Conservation (phyloP, 2,888 invertebrate genomes). For the Mermis nigrescens region DNA sequence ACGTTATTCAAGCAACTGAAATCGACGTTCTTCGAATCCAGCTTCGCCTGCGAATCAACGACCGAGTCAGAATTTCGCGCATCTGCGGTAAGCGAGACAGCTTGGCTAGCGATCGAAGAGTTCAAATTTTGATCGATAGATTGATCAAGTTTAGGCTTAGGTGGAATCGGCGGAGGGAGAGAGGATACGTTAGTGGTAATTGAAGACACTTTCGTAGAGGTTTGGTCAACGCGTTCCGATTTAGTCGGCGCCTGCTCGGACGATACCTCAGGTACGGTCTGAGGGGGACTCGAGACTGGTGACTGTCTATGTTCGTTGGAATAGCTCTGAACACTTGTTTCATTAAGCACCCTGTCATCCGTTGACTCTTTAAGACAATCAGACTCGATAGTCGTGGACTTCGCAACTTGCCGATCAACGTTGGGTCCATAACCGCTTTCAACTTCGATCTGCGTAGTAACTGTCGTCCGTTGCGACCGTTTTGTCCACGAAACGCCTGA, state of each 20-base stretch:
- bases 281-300: neutral
- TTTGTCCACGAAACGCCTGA: neutral
- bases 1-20: neutral
- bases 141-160: constrained; percentile 4
- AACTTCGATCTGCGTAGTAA: neutral
- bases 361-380: no score
- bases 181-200: neutral
- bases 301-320: neutral
- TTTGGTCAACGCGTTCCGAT: neutral
- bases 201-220: neutral
- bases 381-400: neutral
- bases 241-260: neutral
- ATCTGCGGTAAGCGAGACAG: no score
- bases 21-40: neutral
- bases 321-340: neutral
- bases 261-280: neutral
- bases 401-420: no score
- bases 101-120: no score
- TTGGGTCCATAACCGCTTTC: neutral
- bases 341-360: neutral
- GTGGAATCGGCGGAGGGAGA: constrained; percentile 11
- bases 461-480: neutral
- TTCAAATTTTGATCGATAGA: no score
- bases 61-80: no score
- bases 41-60: no score